A percentile compares a stretch with the other conserved stretches of the same genome.
Conservation (phyloP, 2,797 vertebrate species). For the Euphonia xanthogaster region DNA sequence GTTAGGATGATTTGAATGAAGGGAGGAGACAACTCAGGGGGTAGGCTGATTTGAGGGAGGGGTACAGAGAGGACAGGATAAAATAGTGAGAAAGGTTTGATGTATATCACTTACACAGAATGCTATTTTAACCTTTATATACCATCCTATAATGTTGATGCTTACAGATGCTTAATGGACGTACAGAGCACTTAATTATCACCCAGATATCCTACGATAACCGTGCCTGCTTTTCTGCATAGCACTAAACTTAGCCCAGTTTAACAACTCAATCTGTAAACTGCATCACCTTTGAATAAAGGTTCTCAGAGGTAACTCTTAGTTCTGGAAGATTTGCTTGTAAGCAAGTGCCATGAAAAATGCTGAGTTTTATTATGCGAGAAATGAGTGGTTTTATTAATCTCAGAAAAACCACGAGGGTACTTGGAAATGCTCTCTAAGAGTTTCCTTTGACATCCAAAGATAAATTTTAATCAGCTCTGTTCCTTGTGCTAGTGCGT, state of each 20-base stretch:
- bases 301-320: not conserved
- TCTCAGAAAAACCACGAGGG: not conserved
- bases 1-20: not conserved
- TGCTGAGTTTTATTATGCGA: not conserved
- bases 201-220: not conserved
- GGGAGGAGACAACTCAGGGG: not conserved
- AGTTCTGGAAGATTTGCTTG: not conserved
- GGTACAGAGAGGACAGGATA: accelerated
- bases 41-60: not conserved
- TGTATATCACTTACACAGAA: not conserved
- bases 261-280: not conserved
- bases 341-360: not conserved
- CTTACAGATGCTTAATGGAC: not conserved
- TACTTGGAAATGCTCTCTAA: slow-evolving; percentile 11
- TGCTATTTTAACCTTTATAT: not conserved
- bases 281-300: not conserved
- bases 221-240: not conserved
- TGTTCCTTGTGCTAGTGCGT: not conserved
- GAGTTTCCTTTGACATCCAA: slow-evolving; percentile 21
- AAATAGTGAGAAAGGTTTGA: not conserved
- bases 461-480: slow-evolving; percentile 45
- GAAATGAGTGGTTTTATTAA: not conserved
- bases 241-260: not conserved
- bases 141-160: not conserved
- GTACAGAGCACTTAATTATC: not conserved